Evolutionary conservation across 2,113 vertebrate genomes (phyloP), one percentile per base, ranked within the genome.

Genomic region (Ramphastos sulfuratus): DNA sequence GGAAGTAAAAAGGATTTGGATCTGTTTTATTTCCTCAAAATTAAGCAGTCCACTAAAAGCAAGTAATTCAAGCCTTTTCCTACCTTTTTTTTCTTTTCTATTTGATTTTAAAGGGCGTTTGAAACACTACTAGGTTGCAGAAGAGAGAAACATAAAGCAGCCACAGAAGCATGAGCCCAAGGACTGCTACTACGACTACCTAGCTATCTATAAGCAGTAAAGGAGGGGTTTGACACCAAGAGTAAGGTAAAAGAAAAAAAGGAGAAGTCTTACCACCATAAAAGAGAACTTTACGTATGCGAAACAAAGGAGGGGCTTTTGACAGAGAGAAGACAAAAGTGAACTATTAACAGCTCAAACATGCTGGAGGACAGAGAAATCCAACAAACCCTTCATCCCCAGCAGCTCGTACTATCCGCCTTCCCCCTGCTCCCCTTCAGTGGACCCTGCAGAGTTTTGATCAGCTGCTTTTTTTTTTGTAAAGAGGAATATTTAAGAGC

Each of bases 261-360:
- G 35, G 56, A 67, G 73, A 84, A 10, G 7, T 97, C 98, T 99
- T 98, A 99, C 98, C 98, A 86, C 97, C 96, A 31, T 95, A 97
- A 96, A 99, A 99, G 94, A 98, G 95, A 94, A 98, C 95, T 97
- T 96, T 98, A 97, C 97, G 98, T 83, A 99, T 98, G 96, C 94
- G 96, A 96, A 98, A 98, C 77, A 98, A 95, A 81, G 96, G 66
- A n/a, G 98, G 98, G 97, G 98, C 99, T 99, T 97, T 97, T 94
- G 96, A 97, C 79, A 85, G 81, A 98, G 80, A 77, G 96, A 93
- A 97, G 79, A 95, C 46, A 86, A 91, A 82, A 90, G 35, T 94
- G 55, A 96, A 61, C 48, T 39, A 31, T 33, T 33, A 75, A 87
- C 66, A 74, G 46, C 48, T 90, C 74, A 93, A 77, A 93, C 19